phyloP scores from a whole-genome alignment of 2,113 vertebrate species.

The Mus spicilegus region DNA sequence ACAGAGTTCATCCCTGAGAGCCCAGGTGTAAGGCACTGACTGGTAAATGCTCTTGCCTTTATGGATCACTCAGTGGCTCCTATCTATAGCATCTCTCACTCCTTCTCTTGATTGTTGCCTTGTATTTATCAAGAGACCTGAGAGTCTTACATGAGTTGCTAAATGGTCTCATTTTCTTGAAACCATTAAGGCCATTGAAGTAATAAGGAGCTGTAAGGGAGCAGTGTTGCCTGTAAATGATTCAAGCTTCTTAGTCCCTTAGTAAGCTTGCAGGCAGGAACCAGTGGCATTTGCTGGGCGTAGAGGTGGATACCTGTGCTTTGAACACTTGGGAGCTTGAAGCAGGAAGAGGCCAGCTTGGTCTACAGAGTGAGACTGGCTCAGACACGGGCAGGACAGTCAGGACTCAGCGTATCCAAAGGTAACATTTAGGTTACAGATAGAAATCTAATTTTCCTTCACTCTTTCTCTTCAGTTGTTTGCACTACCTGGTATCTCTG shows the following conservation, averaged over 20 bases:
- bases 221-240: neutral
- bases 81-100: neutral
- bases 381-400: neutral
- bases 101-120: neutral
- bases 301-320: neutral
- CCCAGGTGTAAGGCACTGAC: neutral
- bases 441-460: neutral
- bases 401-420: conserved; percentile 20
- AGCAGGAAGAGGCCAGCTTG: neutral
- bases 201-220: conserved; percentile 2
- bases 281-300: neutral
- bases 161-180: neutral
- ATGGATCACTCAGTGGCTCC: neutral
- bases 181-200: neutral
- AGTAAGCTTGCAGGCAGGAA: neutral
- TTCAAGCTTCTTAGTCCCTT: neutral
- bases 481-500: neutral
- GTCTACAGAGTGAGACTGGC: neutral
- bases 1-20: neutral
- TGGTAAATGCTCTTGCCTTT: conserved; percentile 26
- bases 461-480: neutral
- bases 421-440: conserved; percentile 15
- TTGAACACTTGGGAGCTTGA: neutral
- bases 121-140: conserved; percentile 33
- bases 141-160: conserved; percentile 5